Percentiles rank a stretch among this genome's conserved stretches.
Conservation (phyloP, 2,797 vertebrate species). For the Neosalanx taihuensis region DNA sequence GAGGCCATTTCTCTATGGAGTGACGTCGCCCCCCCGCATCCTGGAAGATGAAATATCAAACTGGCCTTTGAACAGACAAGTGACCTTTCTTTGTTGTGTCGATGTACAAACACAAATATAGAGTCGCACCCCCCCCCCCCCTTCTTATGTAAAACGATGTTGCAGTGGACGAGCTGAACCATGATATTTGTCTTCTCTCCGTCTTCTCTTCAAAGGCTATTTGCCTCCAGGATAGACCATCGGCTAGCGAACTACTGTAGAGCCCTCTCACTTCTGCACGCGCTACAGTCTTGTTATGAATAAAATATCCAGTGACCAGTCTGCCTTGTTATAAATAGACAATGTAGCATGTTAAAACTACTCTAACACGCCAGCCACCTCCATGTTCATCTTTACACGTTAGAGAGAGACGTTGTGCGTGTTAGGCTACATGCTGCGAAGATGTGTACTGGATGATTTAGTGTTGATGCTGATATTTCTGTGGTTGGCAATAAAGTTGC, state of each 20-base stretch:
- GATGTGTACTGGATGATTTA: conserved; percentile 10
- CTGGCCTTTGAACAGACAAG: conserved; percentile 42
- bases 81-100: conserved; percentile 59
- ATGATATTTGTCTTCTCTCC: conserved; percentile 32
- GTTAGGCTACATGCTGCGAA: conserved; percentile 20
- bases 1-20: background rate
- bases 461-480: background rate
- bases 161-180: background rate
- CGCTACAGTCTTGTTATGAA: conserved; percentile 45
- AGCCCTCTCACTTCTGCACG: conserved; percentile 26
- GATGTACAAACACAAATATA: conserved; percentile 37
- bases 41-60: conserved; percentile 46
- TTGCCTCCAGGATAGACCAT: conserved; percentile 33
- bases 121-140: background rate
- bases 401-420: conserved; percentile 25
- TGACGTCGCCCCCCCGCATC: background rate
- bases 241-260: conserved; percentile 2
- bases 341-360: conserved; percentile 17
- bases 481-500: no score
- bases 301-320: conserved; percentile 61
- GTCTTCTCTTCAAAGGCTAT: conserved; percentile 34
- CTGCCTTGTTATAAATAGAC: conserved; percentile 56
- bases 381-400: conserved; percentile 29
- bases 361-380: conserved; percentile 24
- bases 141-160: conserved; percentile 29